Conservation (phyloP, 2,113 vertebrate species). For the Leptodactylus fuscus region DNA sequence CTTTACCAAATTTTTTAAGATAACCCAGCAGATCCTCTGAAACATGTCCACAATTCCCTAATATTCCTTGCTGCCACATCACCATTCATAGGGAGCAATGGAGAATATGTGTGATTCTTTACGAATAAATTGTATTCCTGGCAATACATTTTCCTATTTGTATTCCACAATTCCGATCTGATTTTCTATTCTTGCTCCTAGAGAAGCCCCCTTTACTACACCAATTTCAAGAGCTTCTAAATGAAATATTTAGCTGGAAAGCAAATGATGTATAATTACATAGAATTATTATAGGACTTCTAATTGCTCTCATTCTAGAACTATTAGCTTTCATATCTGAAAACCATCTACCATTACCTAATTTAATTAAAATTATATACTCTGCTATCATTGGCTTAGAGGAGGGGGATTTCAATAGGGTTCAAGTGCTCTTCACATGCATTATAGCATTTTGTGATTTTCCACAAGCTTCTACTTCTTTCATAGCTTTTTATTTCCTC, state of each 20-base stretch:
- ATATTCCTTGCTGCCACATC: neutral
- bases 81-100: neutral
- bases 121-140: neutral
- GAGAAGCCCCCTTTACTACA: conserved; percentile 20
- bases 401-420: conserved; percentile 18
- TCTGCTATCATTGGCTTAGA: conserved; percentile 35
- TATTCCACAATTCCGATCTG: neutral
- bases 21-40: too few relatives aligned
- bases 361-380: conserved; percentile 58
- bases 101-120: neutral
- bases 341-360: conserved; percentile 54
- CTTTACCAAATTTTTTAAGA: too few relatives aligned
- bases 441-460: conserved; percentile 50
- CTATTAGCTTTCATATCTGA: conserved; percentile 56
- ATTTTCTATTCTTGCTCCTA: neutral
- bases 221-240: conserved; percentile 1
- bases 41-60: neutral
- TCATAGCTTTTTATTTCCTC: conserved; percentile 19
- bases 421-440: conserved; percentile 56
- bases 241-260: neutral
- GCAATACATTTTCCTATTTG: neutral
- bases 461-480: conserved; percentile 32
- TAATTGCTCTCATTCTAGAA: conserved; percentile 48
- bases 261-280: conserved; percentile 50
- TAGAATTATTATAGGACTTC: conserved; percentile 32